Evolutionary conservation across 2,797 vertebrate species (phyloP).

Genomic region (Clarias platycephalus): DNA sequence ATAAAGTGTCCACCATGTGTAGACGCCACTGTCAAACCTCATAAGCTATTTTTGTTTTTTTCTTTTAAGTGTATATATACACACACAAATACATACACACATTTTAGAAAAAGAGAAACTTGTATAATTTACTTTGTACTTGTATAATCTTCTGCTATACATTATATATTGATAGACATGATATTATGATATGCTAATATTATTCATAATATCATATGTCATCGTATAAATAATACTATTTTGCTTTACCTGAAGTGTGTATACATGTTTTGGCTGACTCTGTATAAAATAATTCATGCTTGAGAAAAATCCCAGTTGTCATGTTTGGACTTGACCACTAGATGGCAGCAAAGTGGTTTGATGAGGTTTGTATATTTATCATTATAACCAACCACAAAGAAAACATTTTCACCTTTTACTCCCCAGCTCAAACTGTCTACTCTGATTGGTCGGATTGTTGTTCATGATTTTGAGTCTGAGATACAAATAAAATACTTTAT

Average conservation of each 20-base stretch:
- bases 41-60: neutral
- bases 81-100: too few species aligned
- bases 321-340: conserved; percentile 27
- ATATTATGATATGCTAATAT: too few species aligned
- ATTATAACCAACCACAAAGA: neutral
- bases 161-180: too few species aligned
- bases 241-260: too few species aligned
- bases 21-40: neutral
- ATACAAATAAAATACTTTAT: too few species aligned
- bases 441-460: neutral
- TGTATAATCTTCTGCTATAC: too few species aligned
- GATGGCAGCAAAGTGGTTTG: conserved; percentile 32
- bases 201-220: too few species aligned
- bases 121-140: too few species aligned
- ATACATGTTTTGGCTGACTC: too few species aligned
- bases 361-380: too few species aligned
- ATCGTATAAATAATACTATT: too few species aligned
- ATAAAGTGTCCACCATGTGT: neutral
- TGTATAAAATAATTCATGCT: neutral
- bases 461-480: neutral
- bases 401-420: neutral
- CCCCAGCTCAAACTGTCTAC: neutral
- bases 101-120: neutral
- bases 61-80: too few species aligned
- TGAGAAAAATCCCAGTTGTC: neutral